Evolutionary conservation across 92 coral and sea anemone species (phyloP), one percentile per base, ranked within the genome.

Genomic region (Actinostola sp.): DNA sequence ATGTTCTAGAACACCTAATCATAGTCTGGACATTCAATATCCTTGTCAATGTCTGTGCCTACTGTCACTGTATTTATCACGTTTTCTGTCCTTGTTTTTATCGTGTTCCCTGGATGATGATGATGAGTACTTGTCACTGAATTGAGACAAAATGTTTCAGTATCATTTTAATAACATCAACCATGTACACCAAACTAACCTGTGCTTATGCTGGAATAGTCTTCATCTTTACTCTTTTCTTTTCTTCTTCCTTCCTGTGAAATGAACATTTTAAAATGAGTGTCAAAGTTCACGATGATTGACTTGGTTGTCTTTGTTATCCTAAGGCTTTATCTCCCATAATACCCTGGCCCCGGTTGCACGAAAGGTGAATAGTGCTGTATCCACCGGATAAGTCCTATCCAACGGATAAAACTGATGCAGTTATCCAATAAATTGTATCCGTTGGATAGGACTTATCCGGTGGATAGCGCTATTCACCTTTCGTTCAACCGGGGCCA

Each of bases 11-110:
- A n/a, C n/a, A n/a, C n/a, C n/a, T n/a, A n/a, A n/a, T n/a, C n/a
- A n/a, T n/a, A n/a, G n/a, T n/a, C n/a, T n/a, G n/a, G n/a, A n/a
- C n/a, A n/a, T n/a, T n/a, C n/a, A n/a, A n/a, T n/a, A n/a, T 91
- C 97, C 52, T 88, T 21, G 31, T 31, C 15, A 25, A 53, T 10
- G 21, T 8, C 10, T 8, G 24, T 53, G 60, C 60, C 8, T 9
- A 13, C 60, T 53, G 4, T 53, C 30, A 20, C 31, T 20, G 29
- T 53, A 10, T 53, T 31, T 53, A 3, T 53, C 32, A 25, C 25
- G 60, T 53, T 31, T 20, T 53, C 45, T 39, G 7, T 39, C 45
- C 45, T 39, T 39, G 29, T 53, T 13, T 53, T 31, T 53, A 3
- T 53, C 32, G 15, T 53, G 60, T 53, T 31, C 9, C 25, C 45